Conservation (phyloP, 2,888 invertebrate species). For the Eremobia ochroleuca region DNA sequence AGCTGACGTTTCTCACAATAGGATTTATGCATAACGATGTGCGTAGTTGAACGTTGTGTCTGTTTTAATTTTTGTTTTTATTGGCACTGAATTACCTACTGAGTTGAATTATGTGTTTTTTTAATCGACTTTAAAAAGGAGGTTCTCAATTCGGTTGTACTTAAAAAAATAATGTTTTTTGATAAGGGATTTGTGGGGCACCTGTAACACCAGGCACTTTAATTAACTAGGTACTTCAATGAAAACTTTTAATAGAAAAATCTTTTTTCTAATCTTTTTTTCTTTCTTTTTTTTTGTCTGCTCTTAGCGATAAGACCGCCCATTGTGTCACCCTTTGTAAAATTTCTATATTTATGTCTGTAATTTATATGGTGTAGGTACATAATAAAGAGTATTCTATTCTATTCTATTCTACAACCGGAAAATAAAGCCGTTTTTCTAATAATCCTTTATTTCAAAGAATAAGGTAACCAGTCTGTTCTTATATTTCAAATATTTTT, state of each 20-base stretch:
- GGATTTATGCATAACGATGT: slow-evolving; percentile 71
- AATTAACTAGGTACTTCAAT: no score
- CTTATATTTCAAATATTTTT: neutral
- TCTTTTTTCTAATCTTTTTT: no score
- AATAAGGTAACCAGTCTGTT: neutral
- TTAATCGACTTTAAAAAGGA: neutral
- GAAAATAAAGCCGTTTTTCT: neutral
- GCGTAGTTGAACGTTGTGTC: slow-evolving; percentile 58
- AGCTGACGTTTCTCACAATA: slow-evolving; percentile 79
- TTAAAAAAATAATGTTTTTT: neutral
- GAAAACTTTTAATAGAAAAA: neutral
- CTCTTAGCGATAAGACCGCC: no score
- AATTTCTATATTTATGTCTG: no score
- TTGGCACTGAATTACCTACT: slow-evolving; percentile 15
- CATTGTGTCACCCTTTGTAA: no score
- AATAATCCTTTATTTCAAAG: neutral
- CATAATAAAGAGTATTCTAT: no score
- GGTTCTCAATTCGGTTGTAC: neutral
- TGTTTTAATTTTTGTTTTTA: slow-evolving; percentile 53
- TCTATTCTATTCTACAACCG: no score
- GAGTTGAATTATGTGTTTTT: slow-evolving; percentile 7
- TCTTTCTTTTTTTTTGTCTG: no score
- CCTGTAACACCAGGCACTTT: neutral
- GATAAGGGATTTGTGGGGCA: neutral
- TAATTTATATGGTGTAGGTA: no score